Base-by-base conservation (phyloP, 2,797 vertebrate genomes). In the Champsocephalus gunnari region DNA sequence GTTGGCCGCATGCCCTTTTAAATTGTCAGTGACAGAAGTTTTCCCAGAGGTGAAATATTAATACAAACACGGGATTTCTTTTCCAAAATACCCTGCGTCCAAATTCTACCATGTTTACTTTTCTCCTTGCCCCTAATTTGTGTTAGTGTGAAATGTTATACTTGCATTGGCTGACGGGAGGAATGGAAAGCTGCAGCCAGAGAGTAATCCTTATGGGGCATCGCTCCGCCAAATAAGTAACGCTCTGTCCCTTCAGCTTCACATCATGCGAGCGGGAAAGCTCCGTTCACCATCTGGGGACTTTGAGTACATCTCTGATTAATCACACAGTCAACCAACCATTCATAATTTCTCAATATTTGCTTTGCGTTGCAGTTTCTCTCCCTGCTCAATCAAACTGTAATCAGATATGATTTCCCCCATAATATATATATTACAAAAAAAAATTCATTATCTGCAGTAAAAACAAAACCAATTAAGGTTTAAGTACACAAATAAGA, bases 11-110 rank as follows among this genome's bases (percentile, higher is more conserved):
- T 56, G 88, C 88, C 86, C 77, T 87, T 48, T 91, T 81, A 92
- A 93, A 94, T 92, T 93, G 93, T 87, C 89, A 93, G 89, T 90
- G 93, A 93, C 93, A 94, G 92, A 91, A 90, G 90, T 94, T 93
- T 94, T 93, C 93, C 92, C 92, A 88, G 59, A 89, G 91, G 93
- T 89, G 89, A 88, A 91, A 94, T 92, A 91, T 92, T 91, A 94
- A 93, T 91, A 90, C 92, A 94, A 94, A 94, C 93, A 93, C 64
- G 58, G 84, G 89, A 92, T 92, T 93, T 89, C 68, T 90, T 93
- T 92, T 89, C 88, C 87, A 93, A 93, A 94, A 93, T 93, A 94
- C 58, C 54, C 82, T 10, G 83, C 88, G 88, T 82, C 90, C 89
- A 91, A 91, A 88, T 77, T 89, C 90, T 92, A 88, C 71, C 47